These are phyloP conservation scores for Labia minor DNA, from an alignment of 2,888 invertebrate species.

Conservation along the genomic window DNA sequence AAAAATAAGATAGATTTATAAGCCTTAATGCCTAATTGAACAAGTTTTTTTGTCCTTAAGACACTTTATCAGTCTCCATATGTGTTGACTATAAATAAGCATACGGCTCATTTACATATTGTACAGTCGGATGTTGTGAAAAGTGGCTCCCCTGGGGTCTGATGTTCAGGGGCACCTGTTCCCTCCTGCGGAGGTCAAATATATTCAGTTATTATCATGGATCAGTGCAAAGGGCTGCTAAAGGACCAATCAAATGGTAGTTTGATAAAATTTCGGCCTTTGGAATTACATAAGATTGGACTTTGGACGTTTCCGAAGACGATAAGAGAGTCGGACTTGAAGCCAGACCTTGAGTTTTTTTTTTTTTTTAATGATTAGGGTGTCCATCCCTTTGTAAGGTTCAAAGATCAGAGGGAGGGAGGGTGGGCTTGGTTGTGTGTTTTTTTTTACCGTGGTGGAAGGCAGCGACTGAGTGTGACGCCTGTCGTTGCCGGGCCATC, in stretches of 20 bases:
- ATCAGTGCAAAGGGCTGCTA: background rate
- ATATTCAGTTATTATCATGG: background rate
- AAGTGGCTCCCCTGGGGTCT: background rate
- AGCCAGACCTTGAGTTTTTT: background rate
- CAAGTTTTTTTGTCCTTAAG: background rate
- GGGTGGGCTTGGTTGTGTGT: background rate
- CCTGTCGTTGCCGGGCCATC: background rate
- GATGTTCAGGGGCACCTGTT: background rate
- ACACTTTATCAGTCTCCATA: constrained; percentile 8
- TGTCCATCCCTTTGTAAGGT: no score
- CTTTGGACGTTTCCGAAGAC: background rate
- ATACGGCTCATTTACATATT: constrained; percentile 4
- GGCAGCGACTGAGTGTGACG: background rate
- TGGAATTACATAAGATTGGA: background rate
- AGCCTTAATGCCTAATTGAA: background rate
- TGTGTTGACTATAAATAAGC: constrained; percentile 13
- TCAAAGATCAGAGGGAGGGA: no score
- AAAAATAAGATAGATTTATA: background rate
- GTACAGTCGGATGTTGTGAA: background rate
- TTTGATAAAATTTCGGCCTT: background rate
- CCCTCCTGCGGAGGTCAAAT: background rate
- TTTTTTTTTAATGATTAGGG: no score
- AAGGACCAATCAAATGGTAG: background rate
- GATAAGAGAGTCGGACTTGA: background rate
- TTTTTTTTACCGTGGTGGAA: background rate